Evolutionary conservation across 1,140 invertebrate genomes (phyloP).

Genomic region (Archivesica marissinica): DNA sequence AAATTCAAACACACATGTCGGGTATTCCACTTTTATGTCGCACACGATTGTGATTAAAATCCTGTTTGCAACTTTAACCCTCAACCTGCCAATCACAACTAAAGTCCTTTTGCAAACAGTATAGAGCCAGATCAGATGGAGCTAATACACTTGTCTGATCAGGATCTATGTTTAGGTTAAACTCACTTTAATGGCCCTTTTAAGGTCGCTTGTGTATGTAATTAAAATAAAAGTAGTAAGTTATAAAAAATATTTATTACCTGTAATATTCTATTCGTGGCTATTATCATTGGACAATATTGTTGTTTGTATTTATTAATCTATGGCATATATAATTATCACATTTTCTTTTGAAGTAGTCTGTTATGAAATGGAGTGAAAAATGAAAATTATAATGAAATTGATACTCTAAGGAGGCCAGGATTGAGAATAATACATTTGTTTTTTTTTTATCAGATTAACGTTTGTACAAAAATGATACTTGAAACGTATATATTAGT

Average conservation of each 20-base stretch:
- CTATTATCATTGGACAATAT: neutral
- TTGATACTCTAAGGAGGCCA: neutral
- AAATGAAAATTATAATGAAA: slow-evolving; percentile 9
- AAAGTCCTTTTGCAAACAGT: too few species aligned
- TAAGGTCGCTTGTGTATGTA: too few species aligned
- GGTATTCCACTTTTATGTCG: too few species aligned
- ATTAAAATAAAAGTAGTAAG: slow-evolving; percentile 6
- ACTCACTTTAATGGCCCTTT: too few species aligned
- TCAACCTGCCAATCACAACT: too few species aligned
- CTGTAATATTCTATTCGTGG: slow-evolving; percentile 13
- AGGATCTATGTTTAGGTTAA: too few species aligned
- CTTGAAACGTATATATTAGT: neutral
- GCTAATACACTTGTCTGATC: too few species aligned
- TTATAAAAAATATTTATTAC: slow-evolving; percentile 9
- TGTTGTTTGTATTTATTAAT: neutral
- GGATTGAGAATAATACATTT: neutral
- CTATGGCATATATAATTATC: neutral
- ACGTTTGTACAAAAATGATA: neutral
- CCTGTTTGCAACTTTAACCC: too few species aligned
- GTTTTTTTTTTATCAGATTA: slow-evolving; percentile 8
- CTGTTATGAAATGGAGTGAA: slow-evolving; percentile 12
- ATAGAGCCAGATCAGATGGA: too few species aligned
- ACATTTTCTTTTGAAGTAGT: slow-evolving; percentile 3
- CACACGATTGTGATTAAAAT: too few species aligned
- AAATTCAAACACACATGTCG: too few species aligned